phyloP scores from a whole-genome alignment of 1,140 invertebrate genomes.

The Bombus ignitus region DNA sequence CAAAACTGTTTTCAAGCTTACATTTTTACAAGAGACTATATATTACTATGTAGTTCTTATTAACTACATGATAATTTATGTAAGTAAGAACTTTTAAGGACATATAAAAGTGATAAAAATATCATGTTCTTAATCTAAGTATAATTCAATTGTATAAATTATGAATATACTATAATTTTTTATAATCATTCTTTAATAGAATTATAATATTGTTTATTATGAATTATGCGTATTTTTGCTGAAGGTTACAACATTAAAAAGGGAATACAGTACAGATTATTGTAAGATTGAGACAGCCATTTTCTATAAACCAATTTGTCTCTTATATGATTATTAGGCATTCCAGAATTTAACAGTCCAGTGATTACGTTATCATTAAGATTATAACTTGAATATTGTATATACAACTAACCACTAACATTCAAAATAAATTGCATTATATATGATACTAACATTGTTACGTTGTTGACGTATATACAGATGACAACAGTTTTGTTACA shows the following conservation, averaged over 20 bases:
- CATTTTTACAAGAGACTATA: slow-evolving; percentile 10
- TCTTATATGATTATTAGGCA: slow-evolving; percentile 78
- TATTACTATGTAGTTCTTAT: slow-evolving; percentile 10
- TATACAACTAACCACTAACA: slow-evolving; percentile 78
- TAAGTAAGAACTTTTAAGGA: background rate
- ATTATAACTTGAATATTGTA: slow-evolving; percentile 77
- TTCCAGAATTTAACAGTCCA: slow-evolving; percentile 78
- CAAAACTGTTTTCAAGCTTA: background rate
- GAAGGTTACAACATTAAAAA: slow-evolving; percentile 26
- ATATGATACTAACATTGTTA: slow-evolving; percentile 63
- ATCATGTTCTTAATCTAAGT: background rate
- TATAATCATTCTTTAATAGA: slow-evolving; percentile 27
- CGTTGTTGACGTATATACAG: slow-evolving; percentile 16
- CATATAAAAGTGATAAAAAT: background rate
- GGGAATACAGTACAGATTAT: slow-evolving; percentile 50
- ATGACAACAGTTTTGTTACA: slow-evolving; percentile 54
- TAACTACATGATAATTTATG: background rate
- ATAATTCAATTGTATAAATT: slow-evolving; percentile 38
- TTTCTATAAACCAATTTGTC: slow-evolving; percentile 67
- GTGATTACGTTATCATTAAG: slow-evolving; percentile 73
- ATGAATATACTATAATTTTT: slow-evolving; percentile 30
- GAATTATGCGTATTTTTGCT: background rate
- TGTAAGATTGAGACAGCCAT: slow-evolving; percentile 75
- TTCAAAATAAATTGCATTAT: slow-evolving; percentile 75
- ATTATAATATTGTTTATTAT: slow-evolving; percentile 31